Base-by-base conservation (phyloP, 2,113 vertebrate species). In the Pedionomus torquatus region DNA sequence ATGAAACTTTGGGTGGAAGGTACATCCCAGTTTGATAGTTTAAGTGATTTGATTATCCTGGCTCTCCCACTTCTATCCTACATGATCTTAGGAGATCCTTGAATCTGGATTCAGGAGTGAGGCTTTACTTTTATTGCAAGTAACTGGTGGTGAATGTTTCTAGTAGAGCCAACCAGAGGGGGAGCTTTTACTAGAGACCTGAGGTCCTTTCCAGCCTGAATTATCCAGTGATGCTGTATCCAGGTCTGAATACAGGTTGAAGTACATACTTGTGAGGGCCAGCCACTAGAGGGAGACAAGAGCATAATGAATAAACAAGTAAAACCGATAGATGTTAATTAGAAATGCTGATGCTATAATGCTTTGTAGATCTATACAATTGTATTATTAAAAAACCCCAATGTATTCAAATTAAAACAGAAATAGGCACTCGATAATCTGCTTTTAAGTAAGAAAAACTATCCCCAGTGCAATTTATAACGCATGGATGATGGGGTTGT, bases 241-340 rank as follows among this genome's bases (percentile, higher is more conserved):
- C 6, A 6, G 28, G 7, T 23, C 44, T 57, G 58, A 54, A 14
- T 15, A 19, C 10, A 37, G 49, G 26, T 24, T 16, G 26, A 55
- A 39, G 7, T 28, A 11, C 7, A 1, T 44, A 37, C 41, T 55
- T 46, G 26, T 66, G 65, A 68, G 26, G 52, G 49, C 14, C 17
- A 65, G 28, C 28, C 89, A 49, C 93, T 69, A 95, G 95, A 91
- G 91, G 89, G 95, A 89, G 94, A 65, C 66, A 91, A 57, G 61
- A 77, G 68, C 69, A 57, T 33, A 57, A 41, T 9, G 66, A 94
- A 96, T 94, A 72, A 87, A 58, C 24, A 31, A 70, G 39, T 57
- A 10, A 0, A 46, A 18, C 2, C 0, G 35, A 7, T 6, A 64
- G 30, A 43, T 55, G 26, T n/a, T 26, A 63, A 83, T 49, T 12